Evolutionary conservation across 2,113 vertebrate genomes (phyloP).

Genomic region (Tiliqua scincoides): DNA sequence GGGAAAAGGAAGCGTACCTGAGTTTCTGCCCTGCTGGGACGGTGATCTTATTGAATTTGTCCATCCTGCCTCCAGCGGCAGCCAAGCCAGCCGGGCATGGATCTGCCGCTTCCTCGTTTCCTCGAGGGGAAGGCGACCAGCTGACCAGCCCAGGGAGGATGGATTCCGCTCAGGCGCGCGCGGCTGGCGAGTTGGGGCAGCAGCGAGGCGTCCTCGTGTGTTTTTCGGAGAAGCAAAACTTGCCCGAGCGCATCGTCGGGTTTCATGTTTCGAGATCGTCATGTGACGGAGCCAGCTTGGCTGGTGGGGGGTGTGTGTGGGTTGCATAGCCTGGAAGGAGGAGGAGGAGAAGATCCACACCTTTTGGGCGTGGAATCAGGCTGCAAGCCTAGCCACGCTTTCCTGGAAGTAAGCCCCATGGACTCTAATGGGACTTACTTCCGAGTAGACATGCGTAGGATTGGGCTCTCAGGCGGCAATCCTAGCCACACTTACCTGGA

Average conservation of each 20-base stretch:
- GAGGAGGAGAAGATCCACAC: slow-evolving; percentile 5
- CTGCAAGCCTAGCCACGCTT: background rate
- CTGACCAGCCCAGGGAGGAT: background rate
- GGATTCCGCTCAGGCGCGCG: background rate
- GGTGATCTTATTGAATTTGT: slow-evolving; percentile 30
- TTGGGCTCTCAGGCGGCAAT: too few species aligned
- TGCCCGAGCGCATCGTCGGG: background rate
- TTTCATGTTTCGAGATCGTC: slow-evolving; percentile 16
- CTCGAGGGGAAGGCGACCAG: background rate
- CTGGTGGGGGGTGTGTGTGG: background rate
- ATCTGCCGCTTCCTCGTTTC: background rate
- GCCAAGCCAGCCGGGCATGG: background rate
- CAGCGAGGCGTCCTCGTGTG: background rate
- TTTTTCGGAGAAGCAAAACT: background rate
- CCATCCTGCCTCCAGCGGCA: slow-evolving; percentile 3
- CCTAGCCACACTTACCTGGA: too few species aligned
- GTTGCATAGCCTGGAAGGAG: too few species aligned
- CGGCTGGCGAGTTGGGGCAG: too few species aligned
- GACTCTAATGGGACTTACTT: too few species aligned
- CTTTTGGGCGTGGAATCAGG: slow-evolving; percentile 2
- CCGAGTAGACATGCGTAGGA: too few species aligned
- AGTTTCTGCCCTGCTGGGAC: slow-evolving; percentile 34
- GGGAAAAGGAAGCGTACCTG: background rate
- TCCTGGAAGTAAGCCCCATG: too few species aligned
- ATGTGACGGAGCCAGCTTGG: slow-evolving; percentile 14